Conservation (phyloP, 2,113 vertebrate genomes). For the Alosa alosa region DNA sequence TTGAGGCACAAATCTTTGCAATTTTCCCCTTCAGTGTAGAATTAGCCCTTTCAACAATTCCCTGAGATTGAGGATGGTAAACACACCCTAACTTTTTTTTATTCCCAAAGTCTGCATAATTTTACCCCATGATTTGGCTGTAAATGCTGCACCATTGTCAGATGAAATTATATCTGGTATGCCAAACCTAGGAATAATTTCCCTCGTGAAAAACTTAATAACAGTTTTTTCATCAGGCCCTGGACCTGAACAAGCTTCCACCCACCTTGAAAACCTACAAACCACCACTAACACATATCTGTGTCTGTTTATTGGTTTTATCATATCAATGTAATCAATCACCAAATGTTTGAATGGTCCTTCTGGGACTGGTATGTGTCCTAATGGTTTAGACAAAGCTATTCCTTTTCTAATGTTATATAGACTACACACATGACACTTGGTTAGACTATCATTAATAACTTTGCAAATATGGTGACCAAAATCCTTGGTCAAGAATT, state of each 20-base stretch:
- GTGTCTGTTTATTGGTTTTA: background rate
- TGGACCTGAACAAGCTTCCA: background rate
- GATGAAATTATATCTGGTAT: slow-evolving; percentile 8
- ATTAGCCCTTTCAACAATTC: slow-evolving; percentile 19
- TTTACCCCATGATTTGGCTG: background rate
- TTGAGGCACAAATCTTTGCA: too few species aligned
- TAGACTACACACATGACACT: background rate
- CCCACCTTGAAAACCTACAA: slow-evolving; percentile 12
- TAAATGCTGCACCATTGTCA: slow-evolving; percentile 15
- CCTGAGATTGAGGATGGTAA: slow-evolving; percentile 22
- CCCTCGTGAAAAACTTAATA: background rate
- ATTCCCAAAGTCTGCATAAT: background rate
- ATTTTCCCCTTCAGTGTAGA: background rate
- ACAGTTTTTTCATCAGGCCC: background rate
- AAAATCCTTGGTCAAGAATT: background rate
- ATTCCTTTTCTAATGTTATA: background rate
- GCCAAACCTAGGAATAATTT: slow-evolving; percentile 23
- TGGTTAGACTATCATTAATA: background rate
- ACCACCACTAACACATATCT: slow-evolving; percentile 7
- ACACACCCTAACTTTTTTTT: background rate
- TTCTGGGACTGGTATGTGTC: background rate
- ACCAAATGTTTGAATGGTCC: slow-evolving; percentile 11
- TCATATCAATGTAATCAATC: slow-evolving; percentile 28
- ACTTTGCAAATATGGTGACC: slow-evolving; percentile 10
- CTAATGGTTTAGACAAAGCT: background rate